Base-by-base conservation (phyloP, 2,888 invertebrate genomes). In the Yponomeuta malinellus region DNA sequence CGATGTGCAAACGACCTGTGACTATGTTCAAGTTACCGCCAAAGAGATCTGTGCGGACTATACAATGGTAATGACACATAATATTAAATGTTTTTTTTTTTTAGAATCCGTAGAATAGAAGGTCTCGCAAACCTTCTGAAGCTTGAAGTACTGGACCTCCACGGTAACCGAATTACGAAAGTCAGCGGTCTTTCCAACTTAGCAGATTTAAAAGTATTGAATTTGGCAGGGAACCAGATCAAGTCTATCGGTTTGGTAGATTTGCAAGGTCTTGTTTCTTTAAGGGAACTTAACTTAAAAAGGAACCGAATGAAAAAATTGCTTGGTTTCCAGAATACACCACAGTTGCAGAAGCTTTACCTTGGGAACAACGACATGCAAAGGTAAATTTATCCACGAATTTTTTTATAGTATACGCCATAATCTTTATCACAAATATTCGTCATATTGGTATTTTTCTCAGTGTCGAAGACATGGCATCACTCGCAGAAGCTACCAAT, bases 191-290 rank as follows among this genome's bases (percentile, higher is more conserved):
- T 97, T 75, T 92, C 93, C 59, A 93, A 90, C 78, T 93, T 97
- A 74, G 92, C 90, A 70, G 96, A 97, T 77, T 89, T 98, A 70
- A 97, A 98, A 88, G 98, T 98, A 15, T 93, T 98, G 69, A 98
- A 98, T 90, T 93, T 98, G 78, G 98, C 98, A 69, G 98, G 98
- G 37, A 98, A 98, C 90, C 96, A 96, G 83, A 95, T 98, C 71
- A 94, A 95, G 76, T 93, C 93, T 76, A 95, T 98, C 71, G 95
- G 96, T 68, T 93, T 93, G 73, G 94, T 95, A 72, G 97, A 98
- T 81, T 94, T 98, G 72, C 93, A 94, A 74, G 98, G 97, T 0
- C 89, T 98, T 73, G 88, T 93, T 43, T 95, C 96, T 2, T 87
- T 98, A 63, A 95, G 96, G 74, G 98, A 98, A 83, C 89, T 98